These are phyloP conservation scores for Sinotaia quadrata DNA, from an alignment of 2,888 invertebrate genomes.

Conservation along the genomic window DNA sequence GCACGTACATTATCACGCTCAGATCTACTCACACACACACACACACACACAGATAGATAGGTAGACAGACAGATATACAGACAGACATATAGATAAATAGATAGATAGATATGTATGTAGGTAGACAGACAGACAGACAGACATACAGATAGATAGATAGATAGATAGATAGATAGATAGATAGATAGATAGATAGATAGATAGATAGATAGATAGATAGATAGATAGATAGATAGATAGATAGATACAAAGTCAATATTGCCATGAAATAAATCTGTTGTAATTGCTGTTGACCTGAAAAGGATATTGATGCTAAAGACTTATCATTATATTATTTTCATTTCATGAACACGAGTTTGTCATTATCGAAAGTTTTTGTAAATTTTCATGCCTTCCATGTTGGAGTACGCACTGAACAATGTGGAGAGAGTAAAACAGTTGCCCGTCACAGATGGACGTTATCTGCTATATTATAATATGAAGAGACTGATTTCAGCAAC, in stretches of 20 bases:
- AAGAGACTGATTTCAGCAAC: no score
- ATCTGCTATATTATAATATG: no score
- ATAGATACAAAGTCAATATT: background rate
- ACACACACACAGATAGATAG: slow-evolving; percentile 1
- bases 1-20: background rate
- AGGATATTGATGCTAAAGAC: no score
- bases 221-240: background rate
- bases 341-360: no score
- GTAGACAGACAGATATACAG: background rate
- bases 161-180: background rate
- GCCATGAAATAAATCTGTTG: background rate
- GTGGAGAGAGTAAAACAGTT: no score
- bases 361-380: no score
- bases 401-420: no score
- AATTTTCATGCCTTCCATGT: no score
- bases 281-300: background rate
- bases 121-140: background rate
- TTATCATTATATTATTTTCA: no score
- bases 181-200: background rate
- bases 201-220: background rate
- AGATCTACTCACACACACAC: slow-evolving; percentile 1
- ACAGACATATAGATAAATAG: background rate
- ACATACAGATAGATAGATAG: background rate
- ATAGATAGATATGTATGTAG: background rate
- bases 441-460: no score